These are phyloP conservation scores for Paracanthobrama guichenoti DNA, from an alignment of 2,113 vertebrate species.

Conservation along the genomic window DNA sequence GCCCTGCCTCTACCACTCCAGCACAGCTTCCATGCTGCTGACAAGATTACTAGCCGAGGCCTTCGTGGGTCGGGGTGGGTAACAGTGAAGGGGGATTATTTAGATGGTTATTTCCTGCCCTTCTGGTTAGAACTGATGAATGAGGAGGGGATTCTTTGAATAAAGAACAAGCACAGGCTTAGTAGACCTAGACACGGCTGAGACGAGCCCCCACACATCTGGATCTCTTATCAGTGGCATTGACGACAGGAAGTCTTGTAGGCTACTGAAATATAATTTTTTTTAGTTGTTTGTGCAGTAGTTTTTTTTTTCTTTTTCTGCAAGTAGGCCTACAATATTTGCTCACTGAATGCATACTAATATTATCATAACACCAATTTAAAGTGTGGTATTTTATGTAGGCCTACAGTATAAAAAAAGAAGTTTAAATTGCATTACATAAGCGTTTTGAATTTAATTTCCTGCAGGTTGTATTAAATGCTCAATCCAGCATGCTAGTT, in stretches of 20 bases:
- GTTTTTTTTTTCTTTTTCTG: too few relatives aligned
- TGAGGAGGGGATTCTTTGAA: neutral
- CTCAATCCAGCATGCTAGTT: neutral
- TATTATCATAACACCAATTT: neutral
- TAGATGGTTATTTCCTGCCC: conserved; percentile 48
- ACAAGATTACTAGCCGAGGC: conserved; percentile 75
- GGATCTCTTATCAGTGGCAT: neutral
- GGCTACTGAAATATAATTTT: neutral
- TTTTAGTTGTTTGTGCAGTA: too few relatives aligned
- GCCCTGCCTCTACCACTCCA: conserved; percentile 61
- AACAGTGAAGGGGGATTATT: conserved; percentile 53
- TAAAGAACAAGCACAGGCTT: neutral
- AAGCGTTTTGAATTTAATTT: neutral
- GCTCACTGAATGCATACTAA: neutral
- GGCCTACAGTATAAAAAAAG: neutral
- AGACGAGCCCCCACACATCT: neutral
- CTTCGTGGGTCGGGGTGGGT: conserved; percentile 62
- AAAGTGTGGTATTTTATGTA: neutral
- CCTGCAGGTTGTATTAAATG: neutral
- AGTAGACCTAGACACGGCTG: neutral
- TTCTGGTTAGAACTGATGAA: neutral
- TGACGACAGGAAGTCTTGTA: neutral
- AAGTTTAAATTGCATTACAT: neutral
- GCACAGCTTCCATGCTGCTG: conserved; percentile 74
- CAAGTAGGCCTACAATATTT: neutral